Conservation (phyloP, 2,797 vertebrate genomes). For the Labroides dimidiatus region DNA sequence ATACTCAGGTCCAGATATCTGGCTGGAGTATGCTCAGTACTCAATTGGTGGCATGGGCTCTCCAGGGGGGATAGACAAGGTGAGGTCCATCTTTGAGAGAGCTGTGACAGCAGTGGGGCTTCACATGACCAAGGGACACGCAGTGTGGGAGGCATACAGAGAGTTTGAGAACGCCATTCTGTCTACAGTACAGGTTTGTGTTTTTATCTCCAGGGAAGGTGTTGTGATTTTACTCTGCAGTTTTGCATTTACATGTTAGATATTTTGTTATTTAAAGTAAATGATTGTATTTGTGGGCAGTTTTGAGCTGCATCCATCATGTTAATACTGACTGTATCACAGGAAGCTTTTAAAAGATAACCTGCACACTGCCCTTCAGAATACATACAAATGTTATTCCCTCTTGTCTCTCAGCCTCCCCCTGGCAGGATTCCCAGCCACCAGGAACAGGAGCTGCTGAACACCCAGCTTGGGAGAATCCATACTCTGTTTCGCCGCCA, state of each 20-base stretch:
- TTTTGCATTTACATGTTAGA: not conserved
- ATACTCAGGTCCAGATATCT: slow-evolving; percentile 93
- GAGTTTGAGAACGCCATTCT: slow-evolving; percentile 97
- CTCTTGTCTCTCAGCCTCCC: slow-evolving; percentile 84
- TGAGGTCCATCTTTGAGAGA: slow-evolving; percentile 92
- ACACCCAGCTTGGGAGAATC: slow-evolving; percentile 91
- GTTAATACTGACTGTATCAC: not conserved
- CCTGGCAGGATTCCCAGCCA: slow-evolving; percentile 87
- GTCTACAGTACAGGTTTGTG: slow-evolving; percentile 91
- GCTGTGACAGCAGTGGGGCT: slow-evolving; percentile 93
- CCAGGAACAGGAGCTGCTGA: slow-evolving; percentile 91
- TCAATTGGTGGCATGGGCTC: slow-evolving; percentile 95
- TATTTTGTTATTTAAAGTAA: not conserved
- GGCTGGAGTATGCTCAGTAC: slow-evolving; percentile 97
- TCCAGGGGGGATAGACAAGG: slow-evolving; percentile 92
- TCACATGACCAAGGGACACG: slow-evolving; percentile 93
- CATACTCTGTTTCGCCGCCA: slow-evolving; percentile 94
- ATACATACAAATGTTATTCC: slow-evolving; percentile 17
- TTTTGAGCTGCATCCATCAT: not conserved
- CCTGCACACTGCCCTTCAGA: not conserved
- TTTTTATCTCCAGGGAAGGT: not conserved
- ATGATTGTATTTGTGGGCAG: not conserved
- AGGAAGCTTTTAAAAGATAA: not conserved
- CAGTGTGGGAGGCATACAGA: slow-evolving; percentile 94
- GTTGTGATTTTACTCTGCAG: not conserved